Evolutionary conservation across 2,113 vertebrate genomes (phyloP), one percentile per base, ranked within the genome.

Genomic region (Ardeotis arabs): DNA sequence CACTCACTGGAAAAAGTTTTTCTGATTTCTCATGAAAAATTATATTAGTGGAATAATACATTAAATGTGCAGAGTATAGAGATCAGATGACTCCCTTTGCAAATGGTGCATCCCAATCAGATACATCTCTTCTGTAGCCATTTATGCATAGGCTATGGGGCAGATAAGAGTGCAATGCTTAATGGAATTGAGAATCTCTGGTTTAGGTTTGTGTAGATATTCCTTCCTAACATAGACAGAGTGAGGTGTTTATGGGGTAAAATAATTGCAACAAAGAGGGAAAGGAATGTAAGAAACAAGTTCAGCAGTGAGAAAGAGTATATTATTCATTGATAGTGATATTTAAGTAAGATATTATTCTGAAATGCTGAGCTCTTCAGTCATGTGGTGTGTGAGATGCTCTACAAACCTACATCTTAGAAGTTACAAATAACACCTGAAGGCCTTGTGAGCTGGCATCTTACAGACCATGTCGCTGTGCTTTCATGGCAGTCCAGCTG

Each of bases 11-110:
- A 53, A 50, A 76, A 39, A 9, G 45, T 64, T 89, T 93, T 92
- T 87, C 62, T 85, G 44, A 77, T 88, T 90, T 94, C 18, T 4
- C 14, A 21, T 22, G 47, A 79, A 80, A 24, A 80, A 94, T 87
- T 87, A n/a, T 50, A 23, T 91, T 90, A 59, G 31, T 67, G 23
- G 39, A 80, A 79, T 53, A 76, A 59, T 62, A 73, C 19, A 84
- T 73, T 64, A 68, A 93, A 96, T 58, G 23, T 44, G 41, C 12
- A 41, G 22, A 72, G 25, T 16, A 19, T 49, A 28, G 58, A 60
- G 68, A 64, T 89, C 37, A 64, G 72, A 75, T 89, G 14, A 58
- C 19, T 79, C 84, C 24, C 27, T 87, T 91, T 82, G 77, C 76
- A 95, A 87, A 87, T 62, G 56, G 44, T 82, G 21, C 53, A 52